Evolutionary conservation across 2,797 vertebrate species (phyloP).

Genomic region (Choloepus didactylus): DNA sequence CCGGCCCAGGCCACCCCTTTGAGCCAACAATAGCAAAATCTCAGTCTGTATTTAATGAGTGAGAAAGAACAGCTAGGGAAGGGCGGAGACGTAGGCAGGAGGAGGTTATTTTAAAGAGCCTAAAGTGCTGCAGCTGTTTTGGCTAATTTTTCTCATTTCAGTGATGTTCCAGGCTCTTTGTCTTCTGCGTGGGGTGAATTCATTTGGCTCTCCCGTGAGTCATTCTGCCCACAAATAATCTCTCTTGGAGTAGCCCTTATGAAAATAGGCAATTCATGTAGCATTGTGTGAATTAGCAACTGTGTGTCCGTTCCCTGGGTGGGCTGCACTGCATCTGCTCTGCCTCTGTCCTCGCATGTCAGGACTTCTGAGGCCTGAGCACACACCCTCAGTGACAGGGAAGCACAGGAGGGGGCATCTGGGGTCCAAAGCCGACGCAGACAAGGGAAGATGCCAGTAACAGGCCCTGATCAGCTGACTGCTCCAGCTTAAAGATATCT

Average conservation of each 20-base stretch:
- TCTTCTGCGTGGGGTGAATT: constrained; percentile 80
- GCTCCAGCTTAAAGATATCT: constrained; percentile 11
- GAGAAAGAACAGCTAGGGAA: constrained; percentile 50
- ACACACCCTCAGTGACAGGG: background rate
- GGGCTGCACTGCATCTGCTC: constrained; percentile 65
- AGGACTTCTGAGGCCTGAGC: background rate
- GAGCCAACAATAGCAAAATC: constrained; percentile 83
- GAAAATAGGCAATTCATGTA: constrained; percentile 79
- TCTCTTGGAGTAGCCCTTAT: constrained; percentile 81
- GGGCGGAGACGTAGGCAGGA: constrained; percentile 72
- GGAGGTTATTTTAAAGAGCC: constrained; percentile 77
- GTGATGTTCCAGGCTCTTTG: constrained; percentile 79
- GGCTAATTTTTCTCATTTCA: constrained; percentile 79
- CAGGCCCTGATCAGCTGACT: background rate
- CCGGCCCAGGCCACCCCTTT: constrained; percentile 50
- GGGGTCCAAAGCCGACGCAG: background rate
- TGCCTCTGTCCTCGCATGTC: constrained; percentile 66
- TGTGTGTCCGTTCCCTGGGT: constrained; percentile 59
- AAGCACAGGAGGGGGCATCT: background rate
- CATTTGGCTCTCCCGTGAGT: constrained; percentile 81
- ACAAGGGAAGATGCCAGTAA: background rate
- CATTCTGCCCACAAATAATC: constrained; percentile 81
- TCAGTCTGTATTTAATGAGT: constrained; percentile 39
- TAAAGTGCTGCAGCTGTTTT: constrained; percentile 81
- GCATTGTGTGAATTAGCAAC: constrained; percentile 77